Evolutionary conservation across 2,113 vertebrate species (phyloP), one percentile per base, ranked within the genome.

Genomic region (Gila orcuttii): DNA sequence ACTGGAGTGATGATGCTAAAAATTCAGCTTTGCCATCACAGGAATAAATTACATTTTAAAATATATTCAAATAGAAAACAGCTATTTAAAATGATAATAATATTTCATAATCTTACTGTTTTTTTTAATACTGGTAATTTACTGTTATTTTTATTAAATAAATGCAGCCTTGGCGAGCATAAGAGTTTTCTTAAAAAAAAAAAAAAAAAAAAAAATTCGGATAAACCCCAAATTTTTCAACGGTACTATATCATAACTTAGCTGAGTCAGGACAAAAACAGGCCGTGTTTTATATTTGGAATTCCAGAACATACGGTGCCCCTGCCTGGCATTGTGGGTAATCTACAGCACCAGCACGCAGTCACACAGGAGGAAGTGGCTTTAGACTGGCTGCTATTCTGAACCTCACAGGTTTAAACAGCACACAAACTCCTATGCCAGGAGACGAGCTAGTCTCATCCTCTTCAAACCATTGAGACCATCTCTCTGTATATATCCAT

Each of bases 291-390:
- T 83, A 62, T 42, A 4, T 66, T 12, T 57, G 19, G 25, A 42
- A 42, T 68, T 75, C 15, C 33, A 36, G 23, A 78, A 47, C 64
- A 79, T 68, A 66, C 47, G 69, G 57, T 79, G 74, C 25, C 36
- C 19, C 75, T 55, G 80, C 50, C 66, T 57, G 79, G 42, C 66
- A 79, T 76, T 81, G 71, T 83, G 42, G 42, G 79, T 76, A 36
- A 79, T 60, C 86, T 47, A 62, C 80, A 28, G 66, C 21, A 69
- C 47, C 45, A n/a, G 13, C 25, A 68, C 2, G 62, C 31, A 42
- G 39, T 47, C 60, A 47, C 62, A 47, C 77, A 73, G 50, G 50
- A 80, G 77, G 64, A 79, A 42, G 39, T 57, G 50, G 47, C 84
- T 79, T 79, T 62, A 85, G 74, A 57, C 60, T 69, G 28, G 47